These are phyloP conservation scores for Lepidothrix coronata DNA, from an alignment of 2,113 vertebrate species.

Conservation along the genomic window DNA sequence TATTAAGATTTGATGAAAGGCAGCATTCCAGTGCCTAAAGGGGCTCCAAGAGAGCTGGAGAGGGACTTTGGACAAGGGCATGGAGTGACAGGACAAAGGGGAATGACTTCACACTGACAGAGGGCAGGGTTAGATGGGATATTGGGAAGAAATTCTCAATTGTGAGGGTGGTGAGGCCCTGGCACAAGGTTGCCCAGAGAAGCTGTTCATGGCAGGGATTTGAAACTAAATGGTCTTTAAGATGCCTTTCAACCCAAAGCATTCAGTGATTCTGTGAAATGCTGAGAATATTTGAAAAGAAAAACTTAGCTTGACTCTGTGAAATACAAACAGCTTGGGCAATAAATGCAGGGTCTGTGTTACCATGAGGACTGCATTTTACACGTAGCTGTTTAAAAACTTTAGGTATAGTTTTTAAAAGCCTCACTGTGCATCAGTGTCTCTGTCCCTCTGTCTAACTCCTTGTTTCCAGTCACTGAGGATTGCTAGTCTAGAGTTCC, in stretches of 20 bases:
- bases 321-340: not conserved
- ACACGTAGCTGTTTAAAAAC: not conserved
- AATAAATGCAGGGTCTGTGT: not conserved
- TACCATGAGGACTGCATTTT: not conserved
- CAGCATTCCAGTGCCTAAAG: not conserved
- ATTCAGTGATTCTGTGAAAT: not conserved
- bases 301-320: not conserved
- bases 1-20: not conserved
- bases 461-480: not conserved
- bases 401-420: fast-evolving
- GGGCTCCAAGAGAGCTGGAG: not conserved
- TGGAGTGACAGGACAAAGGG: not conserved
- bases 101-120: not conserved
- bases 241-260: not conserved
- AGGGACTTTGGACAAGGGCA: not conserved
- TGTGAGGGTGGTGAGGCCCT: not conserved
- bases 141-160: not conserved
- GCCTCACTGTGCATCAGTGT: not conserved
- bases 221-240: not conserved
- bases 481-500: not conserved
- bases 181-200: not conserved
- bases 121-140: not conserved
- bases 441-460: not conserved
- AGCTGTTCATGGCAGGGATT: not conserved
- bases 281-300: not conserved